These are phyloP conservation scores for Amblyraja radiata DNA, from an alignment of 2,797 vertebrate genomes.

Conservation along the genomic window DNA sequence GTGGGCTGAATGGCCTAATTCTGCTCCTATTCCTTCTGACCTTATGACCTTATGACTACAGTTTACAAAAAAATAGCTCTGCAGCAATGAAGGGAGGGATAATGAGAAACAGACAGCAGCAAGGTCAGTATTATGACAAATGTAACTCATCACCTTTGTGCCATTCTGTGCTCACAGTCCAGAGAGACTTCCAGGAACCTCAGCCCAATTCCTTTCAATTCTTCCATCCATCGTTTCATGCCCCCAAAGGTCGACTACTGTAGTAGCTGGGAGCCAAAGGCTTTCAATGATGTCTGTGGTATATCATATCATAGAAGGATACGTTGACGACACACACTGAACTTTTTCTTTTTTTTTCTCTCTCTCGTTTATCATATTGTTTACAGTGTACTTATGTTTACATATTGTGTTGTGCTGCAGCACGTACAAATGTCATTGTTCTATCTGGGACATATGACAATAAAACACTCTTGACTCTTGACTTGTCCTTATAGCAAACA, in stretches of 20 bases:
- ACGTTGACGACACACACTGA: no score
- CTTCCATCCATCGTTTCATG: background rate
- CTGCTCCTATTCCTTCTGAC: no score
- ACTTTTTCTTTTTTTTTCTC: no score
- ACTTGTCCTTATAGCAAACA: background rate
- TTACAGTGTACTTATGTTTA: no score
- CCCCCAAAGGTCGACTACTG: background rate
- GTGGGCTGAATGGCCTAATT: no score
- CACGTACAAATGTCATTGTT: no score
- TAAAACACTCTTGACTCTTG: no score
- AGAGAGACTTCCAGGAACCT: background rate
- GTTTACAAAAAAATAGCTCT: background rate
- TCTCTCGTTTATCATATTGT: no score
- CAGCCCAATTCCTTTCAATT: background rate
- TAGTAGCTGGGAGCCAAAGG: background rate
- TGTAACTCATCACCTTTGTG: background rate
- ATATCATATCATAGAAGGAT: background rate
- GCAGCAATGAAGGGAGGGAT: background rate
- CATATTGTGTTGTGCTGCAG: no score
- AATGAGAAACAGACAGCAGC: background rate
- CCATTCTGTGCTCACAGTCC: background rate
- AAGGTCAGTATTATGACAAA: background rate
- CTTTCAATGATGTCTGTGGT: background rate
- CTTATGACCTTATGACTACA: no score
- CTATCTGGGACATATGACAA: no score